Conservation (phyloP, 35 echinoderm and acorn worm species). For the Diadema setosum region DNA sequence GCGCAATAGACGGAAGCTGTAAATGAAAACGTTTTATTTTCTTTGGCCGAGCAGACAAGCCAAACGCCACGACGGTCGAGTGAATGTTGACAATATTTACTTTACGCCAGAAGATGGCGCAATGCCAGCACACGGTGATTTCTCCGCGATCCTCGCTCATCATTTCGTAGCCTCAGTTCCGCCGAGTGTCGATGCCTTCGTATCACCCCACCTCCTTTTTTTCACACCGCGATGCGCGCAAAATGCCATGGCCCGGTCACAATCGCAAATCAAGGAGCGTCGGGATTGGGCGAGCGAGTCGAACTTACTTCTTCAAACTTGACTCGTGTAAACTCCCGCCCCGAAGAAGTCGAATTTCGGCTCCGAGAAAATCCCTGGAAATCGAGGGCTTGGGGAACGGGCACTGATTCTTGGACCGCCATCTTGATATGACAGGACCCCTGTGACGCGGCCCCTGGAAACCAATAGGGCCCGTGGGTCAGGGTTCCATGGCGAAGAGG, state of each 20-base stretch:
- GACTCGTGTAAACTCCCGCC: background rate
- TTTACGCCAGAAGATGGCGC: conserved; percentile 9
- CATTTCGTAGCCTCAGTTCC: background rate
- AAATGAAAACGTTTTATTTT: too few species aligned
- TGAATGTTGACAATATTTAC: too few species aligned
- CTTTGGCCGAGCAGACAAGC: too few species aligned
- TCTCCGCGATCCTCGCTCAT: background rate
- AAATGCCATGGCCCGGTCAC: background rate
- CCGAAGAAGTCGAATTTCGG: background rate
- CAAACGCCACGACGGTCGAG: too few species aligned
- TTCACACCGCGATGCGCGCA: background rate
- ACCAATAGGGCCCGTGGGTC: conserved; percentile 6
- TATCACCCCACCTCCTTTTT: conserved; percentile 30
- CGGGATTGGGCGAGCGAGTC: conserved; percentile 1
- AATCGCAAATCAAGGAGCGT: background rate
- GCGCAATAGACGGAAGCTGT: too few species aligned
- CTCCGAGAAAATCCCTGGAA: background rate
- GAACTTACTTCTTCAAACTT: background rate
- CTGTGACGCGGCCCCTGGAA: conserved; percentile 23
- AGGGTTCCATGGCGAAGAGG: background rate
- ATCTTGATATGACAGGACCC: conserved; percentile 3
- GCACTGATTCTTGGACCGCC: background rate
- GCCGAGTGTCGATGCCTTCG: background rate
- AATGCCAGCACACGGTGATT: background rate
- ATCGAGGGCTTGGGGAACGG: background rate